Base-by-base conservation (phyloP, 2,797 vertebrate genomes). In the Falco berigora region DNA sequence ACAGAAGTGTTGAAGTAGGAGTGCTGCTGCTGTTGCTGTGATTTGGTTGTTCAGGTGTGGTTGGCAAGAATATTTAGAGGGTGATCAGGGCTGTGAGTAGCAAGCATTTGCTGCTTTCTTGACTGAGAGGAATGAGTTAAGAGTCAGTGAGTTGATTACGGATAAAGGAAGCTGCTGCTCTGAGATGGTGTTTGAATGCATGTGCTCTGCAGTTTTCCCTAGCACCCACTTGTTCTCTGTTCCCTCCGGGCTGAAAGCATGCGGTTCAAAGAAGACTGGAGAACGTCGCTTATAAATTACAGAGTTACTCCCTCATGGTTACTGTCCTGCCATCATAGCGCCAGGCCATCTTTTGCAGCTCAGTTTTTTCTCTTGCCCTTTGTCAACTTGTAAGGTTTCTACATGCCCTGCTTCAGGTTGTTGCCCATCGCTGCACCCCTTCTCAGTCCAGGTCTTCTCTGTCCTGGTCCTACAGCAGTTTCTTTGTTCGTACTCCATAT, bases 381-480 rank as follows among this genome's bases (percentile, higher is more conserved):
- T 69, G 19, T 53, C 77, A 55, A 4, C 23, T 64, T 83, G 30
- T 38, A 34, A 34, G 0, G 3, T 50, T 88, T 93, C 28, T 74
- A 15, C n/a, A 46, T 61, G 19, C 23, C 20, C 40, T 67, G 12
- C 19, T 53, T 67, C 49, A 76, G 56, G 42, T 36, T 58, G 25
- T 82, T 92, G 32, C 27, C 13, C 12, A 53, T 71, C 18, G 14
- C 42, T 64, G 56, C 36, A 56, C 44, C 75, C 25, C 14, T 74
- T 85, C 19, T 56, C 34, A 71, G 21, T 64, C n/a, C 5, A 3
- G 22, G 38, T 85, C 40, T 69, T 66, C 50, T 69, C 25, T 67
- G 21, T 69, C 24, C 30, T 40, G 38, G 18, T 40, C 49, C 49
- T 50, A 23, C 0, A 0, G 18, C 1, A 1, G 11, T 67, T 85